phyloP scores from a whole-genome alignment of 2,797 vertebrate species.

The Lepilemur ruficaudatus region DNA sequence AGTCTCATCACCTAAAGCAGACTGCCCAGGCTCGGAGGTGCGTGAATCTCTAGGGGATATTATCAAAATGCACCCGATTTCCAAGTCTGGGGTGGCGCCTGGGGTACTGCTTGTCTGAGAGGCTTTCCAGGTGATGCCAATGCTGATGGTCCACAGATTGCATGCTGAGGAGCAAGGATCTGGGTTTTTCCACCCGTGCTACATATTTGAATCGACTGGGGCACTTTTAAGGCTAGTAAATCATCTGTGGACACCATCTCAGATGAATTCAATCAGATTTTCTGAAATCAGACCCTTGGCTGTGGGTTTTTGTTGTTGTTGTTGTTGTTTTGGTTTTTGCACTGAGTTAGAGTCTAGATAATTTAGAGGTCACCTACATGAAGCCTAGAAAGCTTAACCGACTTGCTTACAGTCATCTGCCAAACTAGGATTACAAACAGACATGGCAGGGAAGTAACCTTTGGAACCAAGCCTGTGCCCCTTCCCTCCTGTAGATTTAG shows the following conservation, averaged over 20 bases:
- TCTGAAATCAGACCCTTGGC: neutral
- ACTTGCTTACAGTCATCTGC: neutral
- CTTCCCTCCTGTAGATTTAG: neutral
- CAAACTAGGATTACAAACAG: neutral
- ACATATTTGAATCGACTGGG: neutral
- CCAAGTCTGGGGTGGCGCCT: neutral
- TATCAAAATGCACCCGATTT: neutral
- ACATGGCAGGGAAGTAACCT: neutral
- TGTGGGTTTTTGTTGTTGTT: neutral
- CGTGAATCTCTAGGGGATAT: neutral
- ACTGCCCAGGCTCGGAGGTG: too few species aligned
- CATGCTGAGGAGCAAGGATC: neutral
- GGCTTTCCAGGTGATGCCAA: neutral
- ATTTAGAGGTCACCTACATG: neutral
- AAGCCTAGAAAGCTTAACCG: neutral
- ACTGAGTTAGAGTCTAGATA: neutral
- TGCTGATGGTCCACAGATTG: neutral
- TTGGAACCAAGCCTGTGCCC: neutral
- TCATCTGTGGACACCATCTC: neutral
- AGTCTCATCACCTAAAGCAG: neutral
- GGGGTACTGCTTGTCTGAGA: neutral
- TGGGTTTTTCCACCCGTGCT: neutral
- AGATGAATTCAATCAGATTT: neutral
- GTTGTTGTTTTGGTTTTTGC: neutral
- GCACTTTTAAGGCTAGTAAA: neutral